Base-by-base conservation (phyloP, 2,113 vertebrate genomes). In the Hippocampus abdominalis region DNA sequence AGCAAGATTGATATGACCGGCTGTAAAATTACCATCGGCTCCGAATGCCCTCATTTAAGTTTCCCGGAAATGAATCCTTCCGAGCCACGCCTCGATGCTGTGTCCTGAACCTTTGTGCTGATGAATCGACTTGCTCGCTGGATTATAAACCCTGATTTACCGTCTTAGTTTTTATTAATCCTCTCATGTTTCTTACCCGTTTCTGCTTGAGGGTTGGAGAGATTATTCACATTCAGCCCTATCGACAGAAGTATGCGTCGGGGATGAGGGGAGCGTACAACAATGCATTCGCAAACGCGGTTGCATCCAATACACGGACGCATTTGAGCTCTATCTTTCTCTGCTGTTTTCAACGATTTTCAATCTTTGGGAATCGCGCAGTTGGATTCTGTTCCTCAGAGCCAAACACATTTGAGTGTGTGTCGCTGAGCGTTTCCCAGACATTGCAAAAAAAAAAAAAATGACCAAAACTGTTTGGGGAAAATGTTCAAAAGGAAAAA, bases 71-170 rank as follows among this genome's bases (percentile, higher is more conserved):
- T 36, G 32, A 36, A 68, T 39, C 69, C 73, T 59, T 1, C 40
- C 61, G 21, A 63, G 20, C 21, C 48, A 66, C 78, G 73, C 32
- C 61, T 40, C 83, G 56, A 89, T 82, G 87, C 84, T 79, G 74
- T 81, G 70, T 62, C 68, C 78, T 82, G 78, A 86, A 86, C 81
- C 86, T 86, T 88, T 87, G 80, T 77, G 76, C 75, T 72, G 83
- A 87, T 79, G 81, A 88, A 82, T 87, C 56, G 71, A 79, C 68
- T 84, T 68, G 78, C 70, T 84, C 78, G 77, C 60, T 90, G 80
- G 86, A 91, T 91, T 89, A 90, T 77, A 84, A 89, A 89, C 84
- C 81, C 81, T 72, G 74, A 81, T 72, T 65, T 73, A 83, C 63
- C 68, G 74, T 80, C 62, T 88, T 89, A 84, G 71, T 74, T 84